Evolutionary conservation across 2,113 vertebrate genomes (phyloP).

Genomic region (Leucosticte australis): DNA sequence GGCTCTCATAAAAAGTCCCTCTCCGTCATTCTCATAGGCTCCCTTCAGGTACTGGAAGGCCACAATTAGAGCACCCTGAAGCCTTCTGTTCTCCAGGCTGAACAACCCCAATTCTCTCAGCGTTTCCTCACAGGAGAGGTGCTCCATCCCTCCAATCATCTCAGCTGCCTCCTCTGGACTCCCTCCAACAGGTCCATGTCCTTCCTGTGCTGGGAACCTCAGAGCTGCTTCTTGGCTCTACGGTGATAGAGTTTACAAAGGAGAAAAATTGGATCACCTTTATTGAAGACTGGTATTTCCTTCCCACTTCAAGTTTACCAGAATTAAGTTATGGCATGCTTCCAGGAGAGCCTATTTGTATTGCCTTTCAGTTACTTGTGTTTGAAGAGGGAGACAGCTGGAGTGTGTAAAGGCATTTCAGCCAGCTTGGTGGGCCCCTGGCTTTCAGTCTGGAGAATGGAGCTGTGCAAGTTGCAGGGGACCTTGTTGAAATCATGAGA

Average conservation of each 20-base stretch:
- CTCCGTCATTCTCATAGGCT: fast-evolving
- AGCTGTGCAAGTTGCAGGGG: not conserved
- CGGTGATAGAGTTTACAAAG: not conserved
- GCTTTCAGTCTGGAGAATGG: not conserved
- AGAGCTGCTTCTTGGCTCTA: not conserved
- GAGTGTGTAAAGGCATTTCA: not conserved
- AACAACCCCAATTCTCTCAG: not conserved
- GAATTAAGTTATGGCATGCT: not conserved
- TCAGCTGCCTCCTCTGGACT: not conserved
- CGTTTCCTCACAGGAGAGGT: not conserved
- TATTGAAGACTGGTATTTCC: not conserved
- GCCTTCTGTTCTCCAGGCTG: not conserved
- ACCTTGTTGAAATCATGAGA: not conserved
- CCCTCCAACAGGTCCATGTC: not conserved
- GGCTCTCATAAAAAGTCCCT: not conserved
- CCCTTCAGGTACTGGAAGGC: not conserved
- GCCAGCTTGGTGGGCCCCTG: not conserved
- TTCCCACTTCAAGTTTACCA: not conserved
- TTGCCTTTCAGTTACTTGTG: not conserved
- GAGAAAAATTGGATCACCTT: not conserved
- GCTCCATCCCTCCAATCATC: not conserved
- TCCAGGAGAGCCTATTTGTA: not conserved
- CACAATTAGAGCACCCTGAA: fast-evolving
- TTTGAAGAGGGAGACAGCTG: not conserved
- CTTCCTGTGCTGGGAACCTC: not conserved